Evolutionary conservation across 2,797 vertebrate genomes (phyloP), one percentile per base, ranked within the genome.

Genomic region (Bradypodion ventrale): DNA sequence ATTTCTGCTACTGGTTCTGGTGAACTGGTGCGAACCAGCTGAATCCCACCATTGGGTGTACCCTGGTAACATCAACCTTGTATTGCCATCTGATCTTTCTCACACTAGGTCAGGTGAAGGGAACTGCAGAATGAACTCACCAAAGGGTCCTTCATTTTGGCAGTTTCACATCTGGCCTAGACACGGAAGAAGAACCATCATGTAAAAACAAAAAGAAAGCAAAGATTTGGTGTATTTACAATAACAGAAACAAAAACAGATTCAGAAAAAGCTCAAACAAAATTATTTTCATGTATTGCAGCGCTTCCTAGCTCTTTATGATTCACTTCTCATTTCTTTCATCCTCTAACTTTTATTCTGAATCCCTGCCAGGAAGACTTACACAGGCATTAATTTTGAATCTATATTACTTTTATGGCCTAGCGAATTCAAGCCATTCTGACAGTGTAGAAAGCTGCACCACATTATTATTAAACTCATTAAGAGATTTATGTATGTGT

Each of bases 381-480:
- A 85, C 2, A 1, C 16, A 65, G 32, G 1, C 73, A 84, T 0
- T 4, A 80, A 37, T 78, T 86, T 49, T 62, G 59, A 83, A 25
- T 83, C 69, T 75, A 85, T 60, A 59, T 80, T 59, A 29, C 35
- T 70, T 66, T 49, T 66, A 68, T 37, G 52, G 6, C 29, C 10
- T 35, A 21, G 19, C 56, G 76, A 60, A 9, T 60, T 89, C 19
- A 75, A 49, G 16, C 35, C 72, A 63, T 65, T 82, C 16, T n/a
- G 49, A 65, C 44, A 29, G 40, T 63, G 25, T 27, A 87, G 72
- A 89, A 91, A 80, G n/a, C 35, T 65, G 12, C 25, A 7, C 44
- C 49, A 77, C 83, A 29, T 52, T 84, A 12, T 73, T 73, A 44
- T 70, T 87, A 84, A 78, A 82, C 3, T 76, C 59, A 78, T 69